Evolutionary conservation across 2,888 invertebrate genomes (phyloP).

Genomic region (Eupithecia subumbrata): DNA sequence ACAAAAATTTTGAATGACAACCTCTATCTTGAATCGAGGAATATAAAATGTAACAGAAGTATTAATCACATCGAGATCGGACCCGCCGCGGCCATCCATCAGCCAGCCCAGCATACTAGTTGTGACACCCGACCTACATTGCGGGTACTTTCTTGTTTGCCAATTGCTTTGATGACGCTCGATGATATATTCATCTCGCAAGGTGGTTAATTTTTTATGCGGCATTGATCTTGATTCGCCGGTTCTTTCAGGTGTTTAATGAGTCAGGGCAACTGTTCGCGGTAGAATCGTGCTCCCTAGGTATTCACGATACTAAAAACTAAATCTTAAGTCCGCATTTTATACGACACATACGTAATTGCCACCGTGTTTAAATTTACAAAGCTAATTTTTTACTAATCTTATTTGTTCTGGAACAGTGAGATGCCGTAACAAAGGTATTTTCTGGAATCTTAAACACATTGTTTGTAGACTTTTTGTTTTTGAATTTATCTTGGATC

Average conservation of each 20-base stretch:
- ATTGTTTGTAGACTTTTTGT: neutral
- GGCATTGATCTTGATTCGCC: neutral
- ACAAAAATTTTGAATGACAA: neutral
- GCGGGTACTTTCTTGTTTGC: constrained; percentile 14
- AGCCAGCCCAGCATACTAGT: constrained; percentile 17
- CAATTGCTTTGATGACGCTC: constrained; percentile 10
- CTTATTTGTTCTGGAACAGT: no score
- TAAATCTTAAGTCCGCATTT: no score
- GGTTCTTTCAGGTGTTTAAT: neutral
- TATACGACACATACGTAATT: no score
- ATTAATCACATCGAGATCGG: no score
- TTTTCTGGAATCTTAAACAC: no score
- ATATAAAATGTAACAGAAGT: neutral
- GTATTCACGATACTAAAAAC: no score
- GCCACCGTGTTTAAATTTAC: no score
- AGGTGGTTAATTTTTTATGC: neutral
- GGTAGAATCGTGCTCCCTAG: neutral
- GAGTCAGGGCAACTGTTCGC: neutral
- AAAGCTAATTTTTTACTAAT: no score
- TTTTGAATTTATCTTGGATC: neutral
- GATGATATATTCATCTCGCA: constrained; percentile 2
- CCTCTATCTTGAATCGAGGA: neutral
- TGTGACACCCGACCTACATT: constrained; percentile 10
- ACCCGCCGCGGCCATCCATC: constrained; percentile 14
- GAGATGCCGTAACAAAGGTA: no score